Percentiles rank a stretch among this genome's conserved stretches.
Evolutionary conservation across 2,113 vertebrate species (phyloP).

Genomic region (Pyrgilauda ruficollis): DNA sequence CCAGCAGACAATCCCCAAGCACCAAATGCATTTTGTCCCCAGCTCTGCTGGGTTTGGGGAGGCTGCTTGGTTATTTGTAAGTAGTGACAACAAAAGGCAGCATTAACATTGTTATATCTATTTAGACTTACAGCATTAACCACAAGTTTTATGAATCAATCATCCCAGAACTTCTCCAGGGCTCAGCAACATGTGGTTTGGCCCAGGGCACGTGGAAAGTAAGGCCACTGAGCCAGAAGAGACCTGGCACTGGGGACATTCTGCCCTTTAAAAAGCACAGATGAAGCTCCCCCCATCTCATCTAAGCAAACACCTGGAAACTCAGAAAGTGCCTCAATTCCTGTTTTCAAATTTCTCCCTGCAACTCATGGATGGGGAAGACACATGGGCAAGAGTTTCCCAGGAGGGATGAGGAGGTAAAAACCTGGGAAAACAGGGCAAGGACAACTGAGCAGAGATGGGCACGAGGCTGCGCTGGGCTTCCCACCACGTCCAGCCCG

Average conservation of each 20-base stretch:
- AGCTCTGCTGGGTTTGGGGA: not conserved
- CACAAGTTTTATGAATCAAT: not conserved
- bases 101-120: fast-evolving
- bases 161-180: not conserved
- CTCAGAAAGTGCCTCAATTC: not conserved
- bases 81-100: not conserved
- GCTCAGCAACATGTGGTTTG: not conserved
- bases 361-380: fast-evolving
- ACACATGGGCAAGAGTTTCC: fast-evolving
- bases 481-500: fast-evolving
- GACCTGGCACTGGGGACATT: no score
- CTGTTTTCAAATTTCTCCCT: fast-evolving
- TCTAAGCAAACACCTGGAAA: not conserved
- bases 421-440: not conserved
- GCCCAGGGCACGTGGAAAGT: fast-evolving
- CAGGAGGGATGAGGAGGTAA: not conserved
- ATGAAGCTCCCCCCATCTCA: not conserved
- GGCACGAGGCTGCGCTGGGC: not conserved
- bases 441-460: not conserved
- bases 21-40: not conserved
- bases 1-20: not conserved
- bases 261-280: not conserved
- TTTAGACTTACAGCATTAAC: not conserved
- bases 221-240: not conserved
- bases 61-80: not conserved